These are phyloP conservation scores for Microtus montanus DNA, from an alignment of 2,113 vertebrate genomes.

Conservation along the genomic window DNA sequence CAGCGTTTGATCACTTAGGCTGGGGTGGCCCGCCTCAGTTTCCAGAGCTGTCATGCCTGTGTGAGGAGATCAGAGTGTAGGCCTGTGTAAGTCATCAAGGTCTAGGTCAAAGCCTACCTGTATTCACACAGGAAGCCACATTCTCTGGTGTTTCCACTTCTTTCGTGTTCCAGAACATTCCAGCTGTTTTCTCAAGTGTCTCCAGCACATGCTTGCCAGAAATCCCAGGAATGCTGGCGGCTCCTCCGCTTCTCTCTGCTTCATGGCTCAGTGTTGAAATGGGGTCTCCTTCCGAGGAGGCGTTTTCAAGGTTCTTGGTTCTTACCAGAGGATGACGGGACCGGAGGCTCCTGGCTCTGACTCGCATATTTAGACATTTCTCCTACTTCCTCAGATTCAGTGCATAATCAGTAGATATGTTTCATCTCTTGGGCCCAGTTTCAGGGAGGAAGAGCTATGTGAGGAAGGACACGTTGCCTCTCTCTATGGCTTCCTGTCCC, in stretches of 20 bases:
- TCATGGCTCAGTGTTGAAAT: neutral
- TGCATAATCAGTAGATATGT: neutral
- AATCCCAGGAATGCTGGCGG: neutral
- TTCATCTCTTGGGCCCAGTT: neutral
- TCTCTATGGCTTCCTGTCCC: neutral
- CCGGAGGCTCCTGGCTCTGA: neutral
- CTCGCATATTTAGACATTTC: neutral
- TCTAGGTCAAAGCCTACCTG: neutral
- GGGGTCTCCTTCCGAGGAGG: neutral
- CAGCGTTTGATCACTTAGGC: neutral
- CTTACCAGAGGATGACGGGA: neutral
- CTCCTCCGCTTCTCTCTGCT: neutral
- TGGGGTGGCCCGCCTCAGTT: neutral
- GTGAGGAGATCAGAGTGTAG: neutral
- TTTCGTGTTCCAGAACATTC: neutral
- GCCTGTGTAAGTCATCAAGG: constrained; percentile 17
- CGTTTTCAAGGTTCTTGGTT: neutral
- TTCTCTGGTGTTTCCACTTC: neutral
- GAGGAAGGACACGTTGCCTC: neutral
- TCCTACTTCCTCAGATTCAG: neutral
- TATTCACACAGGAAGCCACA: neutral
- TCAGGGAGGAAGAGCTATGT: neutral
- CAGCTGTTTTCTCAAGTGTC: neutral
- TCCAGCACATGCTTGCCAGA: neutral
- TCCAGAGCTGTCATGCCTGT: neutral